Evolutionary conservation across 2,888 invertebrate genomes (phyloP).

Genomic region (Timandra comae): DNA sequence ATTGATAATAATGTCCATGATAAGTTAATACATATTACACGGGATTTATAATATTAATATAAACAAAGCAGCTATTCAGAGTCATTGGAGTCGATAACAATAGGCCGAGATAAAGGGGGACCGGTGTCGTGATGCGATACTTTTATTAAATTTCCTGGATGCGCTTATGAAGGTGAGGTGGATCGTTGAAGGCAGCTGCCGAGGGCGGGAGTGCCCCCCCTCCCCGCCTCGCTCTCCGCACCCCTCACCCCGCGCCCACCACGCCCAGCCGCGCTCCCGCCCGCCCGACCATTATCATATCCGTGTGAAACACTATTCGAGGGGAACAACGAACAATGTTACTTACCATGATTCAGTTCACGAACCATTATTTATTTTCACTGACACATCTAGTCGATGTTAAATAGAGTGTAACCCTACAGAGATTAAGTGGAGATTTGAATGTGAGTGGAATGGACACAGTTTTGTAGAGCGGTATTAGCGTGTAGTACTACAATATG

Average conservation of each 20-base stretch:
- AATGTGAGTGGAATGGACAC: constrained; percentile 45
- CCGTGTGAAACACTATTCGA: constrained; percentile 63
- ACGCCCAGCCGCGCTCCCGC: constrained; percentile 55
- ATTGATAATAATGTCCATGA: no score
- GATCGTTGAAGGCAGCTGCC: constrained; percentile 53
- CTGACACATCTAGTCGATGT: constrained; percentile 46
- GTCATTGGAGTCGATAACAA: constrained; percentile 15
- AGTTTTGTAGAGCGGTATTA: constrained; percentile 25
- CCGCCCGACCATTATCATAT: constrained; percentile 39
- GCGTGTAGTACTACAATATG: constrained; percentile 27
- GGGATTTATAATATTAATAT: no score
- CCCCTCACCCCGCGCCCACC: constrained; percentile 41
- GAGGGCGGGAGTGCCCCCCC: constrained; percentile 20
- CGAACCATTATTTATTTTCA: constrained; percentile 49
- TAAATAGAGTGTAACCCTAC: constrained; percentile 56
- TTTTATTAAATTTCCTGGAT: constrained; percentile 54
- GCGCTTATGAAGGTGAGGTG: constrained; percentile 54
- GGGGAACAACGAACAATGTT: constrained; percentile 59
- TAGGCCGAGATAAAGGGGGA: constrained; percentile 32
- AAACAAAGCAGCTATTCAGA: constrained; percentile 10
- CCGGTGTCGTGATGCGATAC: constrained; percentile 37
- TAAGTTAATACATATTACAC: no score
- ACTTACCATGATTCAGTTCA: constrained; percentile 62
- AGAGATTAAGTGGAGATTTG: constrained; percentile 58
- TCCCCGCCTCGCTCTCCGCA: constrained; percentile 22